A percentile compares a stretch with the other conserved stretches of the same genome.
Conservation (phyloP, 2,888 invertebrate genomes). For the Synanthedon vespiformis region DNA sequence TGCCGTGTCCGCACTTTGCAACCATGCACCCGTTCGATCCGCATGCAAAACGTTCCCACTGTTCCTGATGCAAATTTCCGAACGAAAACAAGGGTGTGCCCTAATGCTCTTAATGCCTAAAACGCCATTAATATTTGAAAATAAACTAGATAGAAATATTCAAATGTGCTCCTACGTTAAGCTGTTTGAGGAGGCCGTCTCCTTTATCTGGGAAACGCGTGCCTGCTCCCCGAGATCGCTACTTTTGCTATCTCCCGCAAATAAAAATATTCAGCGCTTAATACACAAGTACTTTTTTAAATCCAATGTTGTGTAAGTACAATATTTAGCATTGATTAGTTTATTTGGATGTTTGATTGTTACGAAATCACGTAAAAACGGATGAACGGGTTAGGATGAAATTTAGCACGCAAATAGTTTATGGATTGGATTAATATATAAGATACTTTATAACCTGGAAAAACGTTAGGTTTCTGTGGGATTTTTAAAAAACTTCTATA, state of each 20-base stretch:
- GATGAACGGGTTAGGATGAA: no score
- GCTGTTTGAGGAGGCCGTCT: slow-evolving; percentile 10
- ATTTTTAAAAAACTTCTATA: no score
- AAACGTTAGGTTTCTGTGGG: no score
- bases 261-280: not conserved
- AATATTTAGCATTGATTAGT: no score
- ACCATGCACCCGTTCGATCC: not conserved
- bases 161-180: slow-evolving; percentile 29
- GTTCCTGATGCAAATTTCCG: slow-evolving; percentile 46
- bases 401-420: no score
- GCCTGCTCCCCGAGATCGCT: not conserved
- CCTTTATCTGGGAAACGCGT: slow-evolving; percentile 1
- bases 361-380: no score
- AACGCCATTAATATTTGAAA: slow-evolving; percentile 66
- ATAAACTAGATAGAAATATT: slow-evolving; percentile 58
- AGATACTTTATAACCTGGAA: no score
- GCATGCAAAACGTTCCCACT: not conserved
- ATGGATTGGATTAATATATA: no score
- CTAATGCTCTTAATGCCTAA: slow-evolving; percentile 59
- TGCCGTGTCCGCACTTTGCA: not conserved
- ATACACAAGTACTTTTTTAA: no score
- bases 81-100: slow-evolving; percentile 58
- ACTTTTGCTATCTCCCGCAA: slow-evolving; percentile 22
- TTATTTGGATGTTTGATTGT: no score
- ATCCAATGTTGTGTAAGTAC: no score